phyloP scores from a whole-genome alignment of 2,797 vertebrate genomes.

The Darevskia nairensis region DNA sequence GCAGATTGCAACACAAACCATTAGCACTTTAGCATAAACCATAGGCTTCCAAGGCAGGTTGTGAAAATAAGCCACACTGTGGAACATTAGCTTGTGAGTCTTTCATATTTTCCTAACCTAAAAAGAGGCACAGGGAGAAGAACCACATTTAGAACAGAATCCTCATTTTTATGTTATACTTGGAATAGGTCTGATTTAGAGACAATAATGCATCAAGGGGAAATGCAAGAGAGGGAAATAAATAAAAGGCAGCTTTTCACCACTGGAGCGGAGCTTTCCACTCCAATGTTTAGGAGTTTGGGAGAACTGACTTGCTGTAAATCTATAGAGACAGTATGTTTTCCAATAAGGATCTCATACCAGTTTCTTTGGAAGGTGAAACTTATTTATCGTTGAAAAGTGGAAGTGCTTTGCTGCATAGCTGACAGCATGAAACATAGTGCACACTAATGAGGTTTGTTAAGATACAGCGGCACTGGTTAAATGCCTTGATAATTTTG shows the following conservation, averaged over 20 bases:
- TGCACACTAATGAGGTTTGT: background rate
- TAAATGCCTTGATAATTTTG: background rate
- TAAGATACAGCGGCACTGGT: background rate
- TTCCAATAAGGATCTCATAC: background rate
- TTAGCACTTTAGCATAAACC: background rate
- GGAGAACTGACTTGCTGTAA: background rate
- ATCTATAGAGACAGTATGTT: background rate
- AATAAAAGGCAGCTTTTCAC: background rate
- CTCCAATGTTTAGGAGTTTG: background rate
- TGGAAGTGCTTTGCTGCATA: background rate
- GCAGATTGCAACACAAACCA: background rate
- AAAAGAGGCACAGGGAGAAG: background rate
- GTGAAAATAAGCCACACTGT: background rate
- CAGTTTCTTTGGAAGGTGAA: background rate
- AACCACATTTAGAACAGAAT: background rate
- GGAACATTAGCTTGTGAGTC: background rate
- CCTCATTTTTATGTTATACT: background rate
- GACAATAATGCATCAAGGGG: background rate
- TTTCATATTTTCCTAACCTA: background rate
- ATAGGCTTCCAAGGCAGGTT: background rate
- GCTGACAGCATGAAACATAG: background rate
- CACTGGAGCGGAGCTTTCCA: background rate
- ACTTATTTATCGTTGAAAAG: background rate
- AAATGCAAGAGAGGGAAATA: background rate
- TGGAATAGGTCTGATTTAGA: background rate